Conservation (phyloP, 2,888 invertebrate genomes). For the Imbricaverruca yamaguchii region DNA sequence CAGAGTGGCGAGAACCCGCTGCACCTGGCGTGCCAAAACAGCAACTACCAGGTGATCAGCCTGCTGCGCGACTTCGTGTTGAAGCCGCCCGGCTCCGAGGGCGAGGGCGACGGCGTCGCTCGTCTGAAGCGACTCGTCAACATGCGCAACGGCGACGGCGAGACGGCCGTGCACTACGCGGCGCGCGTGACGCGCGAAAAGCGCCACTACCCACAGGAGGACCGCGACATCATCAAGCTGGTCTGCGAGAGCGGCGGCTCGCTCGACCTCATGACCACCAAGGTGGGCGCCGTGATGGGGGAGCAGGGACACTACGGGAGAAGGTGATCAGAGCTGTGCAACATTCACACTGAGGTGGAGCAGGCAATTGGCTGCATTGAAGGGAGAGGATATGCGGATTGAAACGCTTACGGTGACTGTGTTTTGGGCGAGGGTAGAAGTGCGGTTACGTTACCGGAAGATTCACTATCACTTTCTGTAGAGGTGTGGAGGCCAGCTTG, state of each 20-base stretch:
- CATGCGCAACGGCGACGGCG: slow-evolving; percentile 77
- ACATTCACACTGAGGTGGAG: too few species aligned
- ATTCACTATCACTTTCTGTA: too few species aligned
- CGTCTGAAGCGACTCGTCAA: slow-evolving; percentile 71
- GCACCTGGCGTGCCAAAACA: slow-evolving; percentile 76
- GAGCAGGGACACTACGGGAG: too few species aligned
- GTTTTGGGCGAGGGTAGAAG: too few species aligned
- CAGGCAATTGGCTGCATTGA: too few species aligned
- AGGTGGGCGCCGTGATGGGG: slow-evolving; percentile 24
- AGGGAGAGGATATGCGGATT: too few species aligned
- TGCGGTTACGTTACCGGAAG: too few species aligned
- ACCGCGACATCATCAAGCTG: slow-evolving; percentile 73
- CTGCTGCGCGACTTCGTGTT: slow-evolving; percentile 78
- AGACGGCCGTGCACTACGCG: slow-evolving; percentile 88
- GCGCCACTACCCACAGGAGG: slow-evolving; percentile 64
- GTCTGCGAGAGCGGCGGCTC: slow-evolving; percentile 69
- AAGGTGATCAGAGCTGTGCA: too few species aligned
- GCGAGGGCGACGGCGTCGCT: slow-evolving; percentile 49
- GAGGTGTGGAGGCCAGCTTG: too few species aligned
- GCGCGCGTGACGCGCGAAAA: slow-evolving; percentile 80
- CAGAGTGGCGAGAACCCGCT: slow-evolving; percentile 91
- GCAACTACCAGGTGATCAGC: slow-evolving; percentile 68
- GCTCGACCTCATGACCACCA: slow-evolving; percentile 28
- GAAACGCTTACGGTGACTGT: too few species aligned
- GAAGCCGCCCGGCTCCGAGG: slow-evolving; percentile 63